Evolutionary conservation across 2,797 vertebrate genomes (phyloP).

Genomic region (Lateolabrax maculatus): DNA sequence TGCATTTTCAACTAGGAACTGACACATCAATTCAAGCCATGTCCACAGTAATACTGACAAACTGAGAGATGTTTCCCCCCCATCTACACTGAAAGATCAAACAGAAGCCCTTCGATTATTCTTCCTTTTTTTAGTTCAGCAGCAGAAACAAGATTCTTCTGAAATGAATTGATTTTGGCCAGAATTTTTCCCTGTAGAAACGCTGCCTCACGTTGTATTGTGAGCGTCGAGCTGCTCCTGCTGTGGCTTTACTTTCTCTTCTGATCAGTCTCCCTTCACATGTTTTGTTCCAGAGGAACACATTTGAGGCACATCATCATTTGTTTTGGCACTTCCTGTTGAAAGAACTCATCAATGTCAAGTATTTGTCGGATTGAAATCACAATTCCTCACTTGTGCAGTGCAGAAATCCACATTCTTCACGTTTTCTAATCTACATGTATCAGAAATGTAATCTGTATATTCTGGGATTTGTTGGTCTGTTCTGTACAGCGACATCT

Average conservation of each 20-base stretch:
- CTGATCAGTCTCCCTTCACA: too few species aligned
- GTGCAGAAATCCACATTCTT: too few species aligned
- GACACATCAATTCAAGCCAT: background rate
- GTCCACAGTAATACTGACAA: background rate
- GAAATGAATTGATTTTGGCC: background rate
- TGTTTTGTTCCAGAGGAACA: background rate
- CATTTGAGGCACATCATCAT: background rate
- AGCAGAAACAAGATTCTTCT: background rate
- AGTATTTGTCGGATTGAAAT: background rate
- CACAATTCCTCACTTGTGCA: background rate
- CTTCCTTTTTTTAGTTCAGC: background rate
- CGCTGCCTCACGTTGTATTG: background rate
- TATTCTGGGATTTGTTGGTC: too few species aligned
- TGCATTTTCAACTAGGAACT: background rate
- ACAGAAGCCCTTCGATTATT: background rate
- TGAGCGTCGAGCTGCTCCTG: background rate
- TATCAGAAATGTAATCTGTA: too few species aligned
- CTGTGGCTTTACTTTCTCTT: too few species aligned
- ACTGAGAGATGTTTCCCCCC: background rate
- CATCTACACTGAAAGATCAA: background rate
- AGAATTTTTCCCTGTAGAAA: too few species aligned
- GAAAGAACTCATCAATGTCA: background rate
- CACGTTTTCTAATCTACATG: too few species aligned
- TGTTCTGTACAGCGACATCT: too few species aligned
- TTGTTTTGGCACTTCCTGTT: background rate